These are phyloP conservation scores for Pristis pectinata DNA, from an alignment of 2,797 vertebrate genomes.

Conservation along the genomic window DNA sequence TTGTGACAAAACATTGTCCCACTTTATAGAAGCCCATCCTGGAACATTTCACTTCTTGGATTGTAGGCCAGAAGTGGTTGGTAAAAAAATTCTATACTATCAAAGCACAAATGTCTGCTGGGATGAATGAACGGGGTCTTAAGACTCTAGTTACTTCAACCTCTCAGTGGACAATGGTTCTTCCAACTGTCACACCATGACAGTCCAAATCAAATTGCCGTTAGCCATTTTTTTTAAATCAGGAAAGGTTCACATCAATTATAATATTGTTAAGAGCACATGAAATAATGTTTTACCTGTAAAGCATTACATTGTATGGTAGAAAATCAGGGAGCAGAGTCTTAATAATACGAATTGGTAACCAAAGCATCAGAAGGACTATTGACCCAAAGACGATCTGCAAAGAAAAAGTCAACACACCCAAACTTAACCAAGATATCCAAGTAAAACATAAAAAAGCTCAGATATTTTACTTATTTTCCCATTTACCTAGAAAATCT, in stretches of 20 bases:
- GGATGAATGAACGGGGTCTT: neutral
- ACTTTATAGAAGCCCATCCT: neutral
- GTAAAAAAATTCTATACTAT: neutral
- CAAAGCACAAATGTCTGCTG: neutral
- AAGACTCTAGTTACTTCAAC: neutral
- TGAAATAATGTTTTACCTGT: conserved; percentile 64
- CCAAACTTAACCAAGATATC: neutral
- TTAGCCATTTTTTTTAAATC: too few species aligned
- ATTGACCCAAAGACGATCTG: conserved; percentile 96
- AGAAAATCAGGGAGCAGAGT: conserved; percentile 78
- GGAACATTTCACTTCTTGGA: neutral
- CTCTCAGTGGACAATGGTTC: neutral
- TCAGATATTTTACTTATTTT: neutral
- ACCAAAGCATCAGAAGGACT: conserved; percentile 93
- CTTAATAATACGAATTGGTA: conserved; percentile 89
- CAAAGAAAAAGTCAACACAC: conserved; percentile 39
- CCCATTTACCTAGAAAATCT: neutral
- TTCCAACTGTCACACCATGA: neutral
- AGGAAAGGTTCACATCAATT: too few species aligned
- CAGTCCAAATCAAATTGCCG: neutral
- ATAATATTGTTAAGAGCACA: neutral
- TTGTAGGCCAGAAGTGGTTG: neutral
- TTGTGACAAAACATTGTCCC: neutral
- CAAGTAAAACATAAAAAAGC: neutral
- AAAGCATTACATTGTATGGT: conserved; percentile 95